Evolutionary conservation across 2,888 invertebrate genomes (phyloP).

Genomic region (Orthosia cruda): DNA sequence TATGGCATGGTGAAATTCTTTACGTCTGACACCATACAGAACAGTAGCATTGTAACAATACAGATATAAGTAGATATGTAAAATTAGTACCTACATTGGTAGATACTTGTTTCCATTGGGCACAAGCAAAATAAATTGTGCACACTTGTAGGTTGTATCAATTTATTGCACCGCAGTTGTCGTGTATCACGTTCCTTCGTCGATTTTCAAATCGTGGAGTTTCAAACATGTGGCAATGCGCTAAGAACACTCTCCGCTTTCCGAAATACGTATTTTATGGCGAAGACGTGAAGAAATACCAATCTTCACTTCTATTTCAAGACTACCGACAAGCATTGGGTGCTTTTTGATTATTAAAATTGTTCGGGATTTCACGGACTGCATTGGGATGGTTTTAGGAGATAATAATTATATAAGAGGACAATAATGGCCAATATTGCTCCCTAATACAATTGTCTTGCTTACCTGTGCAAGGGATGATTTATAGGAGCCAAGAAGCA

Average conservation of each 20-base stretch:
- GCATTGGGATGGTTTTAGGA: background rate
- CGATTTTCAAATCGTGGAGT: slow-evolving; percentile 52
- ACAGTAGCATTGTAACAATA: too few relatives aligned
- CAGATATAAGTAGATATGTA: too few relatives aligned
- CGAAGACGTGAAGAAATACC: slow-evolving; percentile 34
- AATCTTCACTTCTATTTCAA: slow-evolving; percentile 30
- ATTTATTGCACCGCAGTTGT: slow-evolving; percentile 16
- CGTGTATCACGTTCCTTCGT: slow-evolving; percentile 23
- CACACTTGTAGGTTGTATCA: background rate
- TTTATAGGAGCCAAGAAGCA: background rate
- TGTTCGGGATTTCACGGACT: background rate
- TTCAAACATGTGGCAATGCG: slow-evolving; percentile 42
- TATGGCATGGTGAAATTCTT: too few relatives aligned
- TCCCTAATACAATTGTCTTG: too few relatives aligned
- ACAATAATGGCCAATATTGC: too few relatives aligned
- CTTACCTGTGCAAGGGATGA: background rate
- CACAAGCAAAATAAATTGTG: slow-evolving; percentile 4
- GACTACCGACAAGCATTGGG: background rate
- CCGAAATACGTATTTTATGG: slow-evolving; percentile 42
- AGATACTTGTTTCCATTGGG: background rate
- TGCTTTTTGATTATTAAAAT: background rate
- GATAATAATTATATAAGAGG: too few relatives aligned
- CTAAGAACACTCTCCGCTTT: slow-evolving; percentile 29
- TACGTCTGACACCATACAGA: too few relatives aligned
- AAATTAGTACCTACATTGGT: background rate